Conservation (phyloP, 1,140 invertebrate genomes). For the Drosophila subobscura region DNA sequence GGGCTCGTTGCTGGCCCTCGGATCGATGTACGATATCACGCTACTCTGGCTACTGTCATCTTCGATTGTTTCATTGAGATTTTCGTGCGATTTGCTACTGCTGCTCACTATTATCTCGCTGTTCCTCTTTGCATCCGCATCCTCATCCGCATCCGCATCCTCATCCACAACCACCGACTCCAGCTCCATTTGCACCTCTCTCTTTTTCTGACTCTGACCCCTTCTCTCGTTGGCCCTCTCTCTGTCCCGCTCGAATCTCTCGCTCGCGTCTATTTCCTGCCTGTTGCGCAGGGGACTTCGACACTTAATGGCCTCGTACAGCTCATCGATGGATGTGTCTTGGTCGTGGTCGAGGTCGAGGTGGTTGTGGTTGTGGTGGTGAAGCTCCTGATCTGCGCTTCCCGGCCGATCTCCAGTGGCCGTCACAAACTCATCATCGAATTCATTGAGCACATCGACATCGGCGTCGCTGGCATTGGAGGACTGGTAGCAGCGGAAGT, state of each 20-base stretch:
- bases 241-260: conserved; percentile 24
- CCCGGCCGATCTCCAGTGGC: conserved; percentile 26
- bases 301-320: conserved; percentile 81
- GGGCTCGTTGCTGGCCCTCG: conserved; percentile 57
- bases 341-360: conserved; percentile 37
- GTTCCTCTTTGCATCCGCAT: neutral
- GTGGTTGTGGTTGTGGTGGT: neutral
- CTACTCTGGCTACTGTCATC: conserved; percentile 83
- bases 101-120: conserved; percentile 20
- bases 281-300: conserved; percentile 57
- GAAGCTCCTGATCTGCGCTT: conserved; percentile 14
- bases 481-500: conserved; percentile 81
- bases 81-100: conserved; percentile 44
- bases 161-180: neutral
- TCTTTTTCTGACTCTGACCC: neutral
- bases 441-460: conserved; percentile 73
- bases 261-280: conserved; percentile 19
- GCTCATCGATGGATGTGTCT: conserved; percentile 78
- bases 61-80: conserved; percentile 76
- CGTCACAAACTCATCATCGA: conserved; percentile 73
- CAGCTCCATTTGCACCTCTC: neutral
- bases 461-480: conserved; percentile 81
- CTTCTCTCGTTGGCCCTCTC: conserved; percentile 25
- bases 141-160: neutral
- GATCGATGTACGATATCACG: conserved; percentile 83